phyloP scores from a whole-genome alignment of 2,113 vertebrate genomes.

The Mobula birostris region DNA sequence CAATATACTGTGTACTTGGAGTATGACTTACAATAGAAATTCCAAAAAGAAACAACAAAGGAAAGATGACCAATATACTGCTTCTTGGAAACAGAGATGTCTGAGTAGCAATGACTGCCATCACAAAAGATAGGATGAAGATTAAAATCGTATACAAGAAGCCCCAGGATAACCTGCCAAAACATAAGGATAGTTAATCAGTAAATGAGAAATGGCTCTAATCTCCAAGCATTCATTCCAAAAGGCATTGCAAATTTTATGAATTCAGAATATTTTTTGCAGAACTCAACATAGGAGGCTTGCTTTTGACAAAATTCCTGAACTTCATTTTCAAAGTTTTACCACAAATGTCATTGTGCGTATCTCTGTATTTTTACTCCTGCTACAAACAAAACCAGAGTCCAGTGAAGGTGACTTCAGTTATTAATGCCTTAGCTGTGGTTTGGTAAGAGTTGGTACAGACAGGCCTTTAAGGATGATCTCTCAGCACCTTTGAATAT shows the following conservation, averaged over 20 bases:
- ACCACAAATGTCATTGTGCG: background rate
- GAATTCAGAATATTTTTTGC: too few species aligned
- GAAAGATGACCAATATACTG: constrained; percentile 79
- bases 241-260: too few species aligned
- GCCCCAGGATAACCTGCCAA: constrained; percentile 87
- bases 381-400: background rate
- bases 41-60: constrained; percentile 89
- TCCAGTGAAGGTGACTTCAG: background rate
- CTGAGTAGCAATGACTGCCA: constrained; percentile 82
- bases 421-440: background rate
- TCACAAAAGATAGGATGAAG: constrained; percentile 84
- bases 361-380: background rate
- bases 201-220: background rate
- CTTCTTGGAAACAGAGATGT: constrained; percentile 87
- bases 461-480: background rate
- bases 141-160: constrained; percentile 84
- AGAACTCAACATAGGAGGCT: too few species aligned
- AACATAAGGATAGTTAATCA: background rate
- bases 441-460: background rate
- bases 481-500: background rate
- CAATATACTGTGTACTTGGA: background rate
- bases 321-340: background rate
- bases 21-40: constrained; percentile 80
- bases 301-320: background rate
- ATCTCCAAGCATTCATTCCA: background rate